phyloP scores from a whole-genome alignment of 1,140 invertebrate species.

The Drosophila pseudoobscura region DNA sequence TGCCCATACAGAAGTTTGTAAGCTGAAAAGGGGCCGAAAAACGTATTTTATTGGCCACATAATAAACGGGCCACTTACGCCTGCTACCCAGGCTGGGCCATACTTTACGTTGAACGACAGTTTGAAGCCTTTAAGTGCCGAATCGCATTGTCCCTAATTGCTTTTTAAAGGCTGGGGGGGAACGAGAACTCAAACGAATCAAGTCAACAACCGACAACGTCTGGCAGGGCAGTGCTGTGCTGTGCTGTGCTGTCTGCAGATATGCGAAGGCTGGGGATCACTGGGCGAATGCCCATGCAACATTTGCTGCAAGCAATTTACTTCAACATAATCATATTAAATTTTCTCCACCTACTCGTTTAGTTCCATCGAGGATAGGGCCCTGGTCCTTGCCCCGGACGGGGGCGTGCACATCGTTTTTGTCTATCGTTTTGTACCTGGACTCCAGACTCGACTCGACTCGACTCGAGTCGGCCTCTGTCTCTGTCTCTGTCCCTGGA shows the following conservation, averaged over 20 bases:
- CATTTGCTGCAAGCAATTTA: conserved; percentile 81
- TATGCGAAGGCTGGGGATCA: conserved; percentile 13
- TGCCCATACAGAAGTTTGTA: too few species aligned
- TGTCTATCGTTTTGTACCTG: conserved; percentile 73
- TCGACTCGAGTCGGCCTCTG: too few species aligned
- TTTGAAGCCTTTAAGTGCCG: conserved; percentile 38
- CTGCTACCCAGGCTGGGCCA: not conserved
- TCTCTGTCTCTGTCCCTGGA: conserved; percentile 4
- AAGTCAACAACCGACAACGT: conserved; percentile 25
- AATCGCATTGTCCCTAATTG: conserved; percentile 67
- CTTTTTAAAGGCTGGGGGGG: conserved; percentile 57
- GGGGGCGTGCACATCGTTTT: conserved; percentile 73
- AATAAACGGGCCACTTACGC: conserved; percentile 28
- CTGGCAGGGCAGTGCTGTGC: conserved; percentile 12
- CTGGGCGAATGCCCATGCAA: conserved; percentile 49
- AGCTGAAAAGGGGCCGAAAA: conserved; percentile 1
- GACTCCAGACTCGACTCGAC: conserved; percentile 14
- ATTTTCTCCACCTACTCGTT: conserved; percentile 73
- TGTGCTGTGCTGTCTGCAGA: conserved; percentile 1
- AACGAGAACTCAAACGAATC: conserved; percentile 36
- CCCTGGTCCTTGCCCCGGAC: not conserved
- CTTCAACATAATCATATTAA: conserved; percentile 80
- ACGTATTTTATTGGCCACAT: conserved; percentile 43
- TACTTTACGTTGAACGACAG: conserved; percentile 22
- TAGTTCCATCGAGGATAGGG: conserved; percentile 39